Evolutionary conservation across 64 coral and sea anemone species (phyloP), one percentile per base, ranked within the genome.

Genomic region (Catalaphyllia jardinei): DNA sequence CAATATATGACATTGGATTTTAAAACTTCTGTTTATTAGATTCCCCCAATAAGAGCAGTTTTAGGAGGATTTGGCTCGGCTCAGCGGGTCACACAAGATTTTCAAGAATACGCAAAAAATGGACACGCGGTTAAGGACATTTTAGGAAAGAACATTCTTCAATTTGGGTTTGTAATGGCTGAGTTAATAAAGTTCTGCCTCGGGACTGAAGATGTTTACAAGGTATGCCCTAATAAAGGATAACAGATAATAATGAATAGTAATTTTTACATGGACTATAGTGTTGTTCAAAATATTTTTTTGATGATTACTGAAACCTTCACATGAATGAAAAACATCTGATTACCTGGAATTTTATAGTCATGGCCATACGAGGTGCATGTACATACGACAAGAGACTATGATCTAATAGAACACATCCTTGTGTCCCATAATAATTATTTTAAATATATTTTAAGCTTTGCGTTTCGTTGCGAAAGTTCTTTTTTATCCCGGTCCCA

Each of bases 101-200:
- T 83, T n/a, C 80, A 61, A 67, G 60, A 83, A 42, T 67, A 30
- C 31, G 38, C 10, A 1, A 22, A 46, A 83, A 65, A 46, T 65
- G 61, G 22, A 2, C 80, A 83, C 31, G 15, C 30, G 9, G 31
- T 65, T 7, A 83, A 49, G 17, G 61, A 83, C 31, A 83, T 83
- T n/a, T 39, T 83, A 42, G 80, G 80, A 18, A 83, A 83, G 33
- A 83, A 83, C 13, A 39, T 83, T 2, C 59, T 83, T 65, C 80
- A 83, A 33, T 83, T 83, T 22, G 80, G 60, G 65, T 67, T 65
- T 42, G 30, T 83, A 14, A 20, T 83, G 59, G 29, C 18, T 42
- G 80, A 83, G 10, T n/a, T 83, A 30, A 83, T 83, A 17, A 83
- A 62, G 29, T 49, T 3, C 28, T 83, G 31, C 60, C 31, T 10